phyloP scores from a whole-genome alignment of 2,797 vertebrate genomes.

The Lacerta viridis region DNA sequence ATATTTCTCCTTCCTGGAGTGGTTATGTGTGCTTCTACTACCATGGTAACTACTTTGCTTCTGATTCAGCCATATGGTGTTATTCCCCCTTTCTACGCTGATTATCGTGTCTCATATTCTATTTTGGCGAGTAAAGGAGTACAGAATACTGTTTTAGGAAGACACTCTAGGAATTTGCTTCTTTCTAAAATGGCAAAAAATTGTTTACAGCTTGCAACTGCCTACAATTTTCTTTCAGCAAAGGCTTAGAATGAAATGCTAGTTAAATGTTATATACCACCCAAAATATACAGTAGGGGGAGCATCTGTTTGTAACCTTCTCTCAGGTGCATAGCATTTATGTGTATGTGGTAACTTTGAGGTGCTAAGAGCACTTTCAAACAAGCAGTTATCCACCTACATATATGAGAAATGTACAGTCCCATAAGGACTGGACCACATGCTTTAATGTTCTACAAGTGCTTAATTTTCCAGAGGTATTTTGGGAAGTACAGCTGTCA shows the following conservation, averaged over 20 bases:
- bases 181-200: not conserved
- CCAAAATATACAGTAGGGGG: not conserved
- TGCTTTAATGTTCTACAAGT: not conserved
- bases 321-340: not conserved
- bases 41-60: slow-evolving; percentile 24
- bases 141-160: not conserved
- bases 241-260: not conserved
- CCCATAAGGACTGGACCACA: not conserved
- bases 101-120: not conserved
- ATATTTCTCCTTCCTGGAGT: not conserved
- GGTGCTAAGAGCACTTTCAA: not conserved
- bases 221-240: not conserved
- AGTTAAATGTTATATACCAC: not conserved
- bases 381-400: not conserved
- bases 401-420: not conserved
- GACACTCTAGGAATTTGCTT: not conserved
- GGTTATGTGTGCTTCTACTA: not conserved
- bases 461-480: not conserved
- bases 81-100: not conserved
- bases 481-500: not conserved
- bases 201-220: not conserved
- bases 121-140: not conserved
- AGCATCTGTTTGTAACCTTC: not conserved
- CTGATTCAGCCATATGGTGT: slow-evolving; percentile 22
- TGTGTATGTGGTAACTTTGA: not conserved